Conservation (phyloP, 2,888 invertebrate genomes). For the Troides helena region DNA sequence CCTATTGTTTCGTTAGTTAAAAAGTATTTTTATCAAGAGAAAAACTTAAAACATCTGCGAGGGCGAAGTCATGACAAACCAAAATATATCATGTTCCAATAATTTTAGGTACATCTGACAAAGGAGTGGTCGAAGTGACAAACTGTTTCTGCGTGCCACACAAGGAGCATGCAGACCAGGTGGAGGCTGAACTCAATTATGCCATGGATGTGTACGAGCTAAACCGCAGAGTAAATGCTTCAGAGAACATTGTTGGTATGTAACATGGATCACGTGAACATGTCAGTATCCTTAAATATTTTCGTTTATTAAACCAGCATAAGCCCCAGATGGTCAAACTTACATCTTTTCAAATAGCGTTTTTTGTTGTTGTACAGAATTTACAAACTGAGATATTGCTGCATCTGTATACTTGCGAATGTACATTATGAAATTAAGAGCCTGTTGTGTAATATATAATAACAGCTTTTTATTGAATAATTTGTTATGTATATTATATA, state of each 20-base stretch:
- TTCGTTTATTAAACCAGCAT: too few relatives aligned
- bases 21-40: not conserved
- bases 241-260: constrained; percentile 93
- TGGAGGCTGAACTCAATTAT: constrained; percentile 98
- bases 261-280: not conserved
- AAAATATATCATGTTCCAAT: too few relatives aligned
- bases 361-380: too few relatives aligned
- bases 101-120: constrained; percentile 88
- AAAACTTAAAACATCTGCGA: not conserved
- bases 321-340: too few relatives aligned
- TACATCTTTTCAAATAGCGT: too few relatives aligned
- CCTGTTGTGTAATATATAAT: too few relatives aligned
- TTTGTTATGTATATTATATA: too few relatives aligned
- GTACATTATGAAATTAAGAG: too few relatives aligned
- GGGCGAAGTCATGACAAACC: not conserved
- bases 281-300: too few relatives aligned
- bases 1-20: not conserved
- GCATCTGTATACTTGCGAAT: too few relatives aligned
- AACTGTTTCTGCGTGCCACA: constrained; percentile 99
- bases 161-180: constrained; percentile 97
- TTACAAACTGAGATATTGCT: too few relatives aligned
- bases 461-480: too few relatives aligned
- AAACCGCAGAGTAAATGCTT: constrained; percentile 94
- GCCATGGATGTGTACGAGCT: constrained; percentile 97
- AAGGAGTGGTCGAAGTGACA: constrained; percentile 97